Evolutionary conservation across 1,140 invertebrate genomes (phyloP), one percentile per base, ranked within the genome.

Genomic region (Oryzaephilus surinamensis): DNA sequence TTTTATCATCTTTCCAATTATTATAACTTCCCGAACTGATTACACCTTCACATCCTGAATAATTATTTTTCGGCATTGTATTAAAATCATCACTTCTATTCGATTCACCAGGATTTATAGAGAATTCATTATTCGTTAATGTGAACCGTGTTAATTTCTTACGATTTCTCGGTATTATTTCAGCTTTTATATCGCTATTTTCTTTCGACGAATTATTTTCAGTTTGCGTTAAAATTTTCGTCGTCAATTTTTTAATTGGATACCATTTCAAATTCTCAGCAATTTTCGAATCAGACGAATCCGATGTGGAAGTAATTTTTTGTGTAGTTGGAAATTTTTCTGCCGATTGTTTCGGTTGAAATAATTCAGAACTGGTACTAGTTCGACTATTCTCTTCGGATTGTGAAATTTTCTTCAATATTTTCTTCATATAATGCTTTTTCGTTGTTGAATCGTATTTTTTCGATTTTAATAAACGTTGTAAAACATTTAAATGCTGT

Each of bases 371-470:
- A 43, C 45, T 50, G 6, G 32, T 44, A 14, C 31, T 35, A 29
- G 23, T 41, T 11, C 46, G 43, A 20, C 42, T 38, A 17, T 24
- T 28, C 27, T 50, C 50, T 17, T 50, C 50, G 6, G 30, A 36
- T 11, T 55, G 37, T 13, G 43, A 31, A 14, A 60, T 50, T 45
- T 56, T 56, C 12, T 45, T 32, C 0, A 56, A 38, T 37, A 61
- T 50, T 45, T 54, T 57, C 24, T 48, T 50, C 3, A 57, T 41
- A 32, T 53, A 61, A 14, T 38, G 27, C 34, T 55, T 51, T 46
- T 61, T 61, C 0, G 56, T 51, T 10, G 40, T 14, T n/a, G 37
- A 34, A 35, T 60, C 48, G 41, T 57, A 51, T 45, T 53, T 55
- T 36, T 54, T 57, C 6, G 51, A 52, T 41, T 51, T 58, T 14